Evolutionary conservation across 1,140 invertebrate species (phyloP).

Genomic region (Drosophila dunni): DNA sequence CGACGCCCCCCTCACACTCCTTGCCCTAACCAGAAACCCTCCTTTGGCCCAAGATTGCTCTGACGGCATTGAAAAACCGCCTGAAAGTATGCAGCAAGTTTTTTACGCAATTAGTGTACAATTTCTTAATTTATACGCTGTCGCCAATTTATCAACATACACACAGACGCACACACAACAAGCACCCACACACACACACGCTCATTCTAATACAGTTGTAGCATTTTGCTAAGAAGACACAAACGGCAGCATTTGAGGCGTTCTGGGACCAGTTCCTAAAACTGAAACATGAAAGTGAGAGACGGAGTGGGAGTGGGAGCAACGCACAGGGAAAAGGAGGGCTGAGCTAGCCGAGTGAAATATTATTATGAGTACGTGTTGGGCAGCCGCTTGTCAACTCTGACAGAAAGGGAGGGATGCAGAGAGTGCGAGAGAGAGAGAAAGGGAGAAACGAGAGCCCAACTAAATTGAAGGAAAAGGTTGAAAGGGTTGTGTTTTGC

Average conservation of each 20-base stretch:
- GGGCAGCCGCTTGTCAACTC: conserved; percentile 31
- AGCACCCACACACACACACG: not conserved
- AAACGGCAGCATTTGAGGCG: conserved; percentile 14
- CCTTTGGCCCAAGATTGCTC: conserved; percentile 19
- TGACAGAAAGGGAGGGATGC: not conserved
- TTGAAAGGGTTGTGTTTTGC: conserved; percentile 61
- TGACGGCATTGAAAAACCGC: conserved; percentile 74
- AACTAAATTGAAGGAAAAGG: conserved; percentile 37
- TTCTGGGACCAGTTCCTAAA: conserved; percentile 13
- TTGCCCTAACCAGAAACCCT: not conserved
- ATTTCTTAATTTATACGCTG: conserved; percentile 84
- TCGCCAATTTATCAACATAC: conserved; percentile 82
- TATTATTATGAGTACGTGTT: conserved; percentile 79
- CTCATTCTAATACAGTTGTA: conserved; percentile 5
- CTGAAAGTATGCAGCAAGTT: conserved; percentile 77
- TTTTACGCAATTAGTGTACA: conserved; percentile 84
- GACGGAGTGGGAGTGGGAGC: not conserved
- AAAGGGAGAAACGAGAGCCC: conserved; percentile 5
- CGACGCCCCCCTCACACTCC: conserved; percentile 14
- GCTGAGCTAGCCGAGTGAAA: conserved; percentile 56
- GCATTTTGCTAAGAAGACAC: not conserved
- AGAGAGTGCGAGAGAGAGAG: not conserved
- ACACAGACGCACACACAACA: not conserved
- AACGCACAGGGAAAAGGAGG: not conserved
- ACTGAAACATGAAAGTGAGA: not conserved